Evolutionary conservation across 2,888 invertebrate genomes (phyloP), one percentile per base, ranked within the genome.

Genomic region (Apodemia mormo): DNA sequence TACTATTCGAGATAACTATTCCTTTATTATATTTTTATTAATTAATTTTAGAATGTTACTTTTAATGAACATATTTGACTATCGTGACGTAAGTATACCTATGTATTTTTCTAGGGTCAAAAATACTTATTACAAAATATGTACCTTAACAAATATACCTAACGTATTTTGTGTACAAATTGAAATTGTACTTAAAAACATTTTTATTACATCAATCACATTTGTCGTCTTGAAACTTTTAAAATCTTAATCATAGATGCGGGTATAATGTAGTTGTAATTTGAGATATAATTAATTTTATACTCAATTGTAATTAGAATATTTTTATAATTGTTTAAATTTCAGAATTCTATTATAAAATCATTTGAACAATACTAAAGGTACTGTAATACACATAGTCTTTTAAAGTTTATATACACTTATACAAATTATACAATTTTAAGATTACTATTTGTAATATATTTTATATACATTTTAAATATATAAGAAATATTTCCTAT

Each of bases 61-160:
- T 61, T 30, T 61, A 61, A 61, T 56, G 49, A 49, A 56, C 61
- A 61, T 61, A 14, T 61, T 61, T 61, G 61, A 61, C 61, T 61
- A 30, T 61, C 29, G 33, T 61, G n/a, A 49, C 49, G 49, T 49
- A 40, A 40, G 8, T 40, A 49, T 49, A 49, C 14, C 49, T 49
- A 4, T 49, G 61, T 61, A 30, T 61, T 49, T 61, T 61, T 61
- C 30, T 61, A 14, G 2, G 58, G 33, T 33, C 58, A 30, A 61
- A 33, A 33, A 29, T 61, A 61, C 58, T 61, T 61, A 61, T 33
- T 10, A 10, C 22, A n/a, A 8, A 22, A 22, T 22, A 56, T n/a
- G 58, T 61, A 61, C 58, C 58, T 61, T 61, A 61, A 56, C 8
- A 8, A 22, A 22, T 22, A 22, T 22, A 40, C 2, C 1, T 61